These are phyloP conservation scores for Pelvicachromis taeniatus DNA, from an alignment of 2,113 vertebrate species.

Conservation along the genomic window DNA sequence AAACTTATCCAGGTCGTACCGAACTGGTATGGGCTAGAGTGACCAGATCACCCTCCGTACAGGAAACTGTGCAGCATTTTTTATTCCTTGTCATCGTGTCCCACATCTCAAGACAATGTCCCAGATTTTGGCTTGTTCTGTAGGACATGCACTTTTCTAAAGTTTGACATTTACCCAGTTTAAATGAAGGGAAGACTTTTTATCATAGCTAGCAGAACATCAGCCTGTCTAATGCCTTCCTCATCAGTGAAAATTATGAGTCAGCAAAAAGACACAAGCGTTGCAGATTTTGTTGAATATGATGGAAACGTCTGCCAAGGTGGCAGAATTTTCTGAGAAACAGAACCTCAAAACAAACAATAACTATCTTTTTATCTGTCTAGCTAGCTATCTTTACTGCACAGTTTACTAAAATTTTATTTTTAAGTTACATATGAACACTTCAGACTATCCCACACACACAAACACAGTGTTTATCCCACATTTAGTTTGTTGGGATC, in stretches of 20 bases:
- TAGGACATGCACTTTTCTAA: background rate
- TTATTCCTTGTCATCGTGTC: background rate
- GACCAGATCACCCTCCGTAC: background rate
- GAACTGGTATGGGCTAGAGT: background rate
- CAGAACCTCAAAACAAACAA: background rate
- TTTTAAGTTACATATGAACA: background rate
- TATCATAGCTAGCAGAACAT: background rate
- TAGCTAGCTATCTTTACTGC: background rate
- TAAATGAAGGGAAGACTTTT: background rate
- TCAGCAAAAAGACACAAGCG: background rate
- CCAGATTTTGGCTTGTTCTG: background rate
- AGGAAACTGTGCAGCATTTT: background rate
- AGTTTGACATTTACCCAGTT: background rate
- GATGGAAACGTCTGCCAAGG: background rate
- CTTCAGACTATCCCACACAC: background rate
- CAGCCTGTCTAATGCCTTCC: background rate
- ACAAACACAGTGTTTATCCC: too few species aligned
- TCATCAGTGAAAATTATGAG: background rate
- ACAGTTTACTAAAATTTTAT: too few species aligned
- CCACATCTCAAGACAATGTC: background rate
- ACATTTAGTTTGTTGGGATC: background rate
- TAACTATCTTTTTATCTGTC: background rate
- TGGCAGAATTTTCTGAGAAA: background rate
- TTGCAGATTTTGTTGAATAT: background rate
- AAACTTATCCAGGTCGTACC: background rate